Percentiles rank a stretch among this genome's conserved stretches.
Conservation (phyloP, 2,888 invertebrate genomes). For the Vesta saturnalis region DNA sequence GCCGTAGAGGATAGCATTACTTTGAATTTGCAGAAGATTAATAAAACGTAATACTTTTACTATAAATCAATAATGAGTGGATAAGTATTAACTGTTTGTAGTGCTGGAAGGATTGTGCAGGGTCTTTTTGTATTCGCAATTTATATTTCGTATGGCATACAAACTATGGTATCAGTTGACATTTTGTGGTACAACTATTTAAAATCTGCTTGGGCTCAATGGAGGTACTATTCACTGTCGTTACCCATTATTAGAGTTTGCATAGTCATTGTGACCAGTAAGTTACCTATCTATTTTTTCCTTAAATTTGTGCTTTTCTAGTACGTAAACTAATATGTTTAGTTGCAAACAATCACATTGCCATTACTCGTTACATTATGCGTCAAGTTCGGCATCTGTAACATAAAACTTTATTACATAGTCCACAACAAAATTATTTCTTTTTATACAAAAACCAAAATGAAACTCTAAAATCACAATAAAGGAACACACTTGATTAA, state of each 20-base stretch:
- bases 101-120: neutral
- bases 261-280: neutral
- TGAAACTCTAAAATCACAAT: too few relatives aligned
- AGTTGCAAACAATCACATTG: too few relatives aligned
- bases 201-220: neutral
- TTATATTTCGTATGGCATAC: conserved; percentile 84
- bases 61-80: neutral
- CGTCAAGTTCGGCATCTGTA: too few relatives aligned
- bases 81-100: neutral
- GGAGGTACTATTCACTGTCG: neutral
- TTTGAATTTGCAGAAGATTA: conserved; percentile 73
- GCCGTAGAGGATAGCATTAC: conserved; percentile 80
- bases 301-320: too few relatives aligned
- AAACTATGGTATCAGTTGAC: conserved; percentile 88
- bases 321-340: too few relatives aligned
- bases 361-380: too few relatives aligned
- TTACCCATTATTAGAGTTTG: neutral
- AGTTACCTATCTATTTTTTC: too few relatives aligned
- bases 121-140: conserved; percentile 66
- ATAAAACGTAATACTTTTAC: conserved; percentile 43
- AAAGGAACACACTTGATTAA: too few relatives aligned
- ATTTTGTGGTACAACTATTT: conserved; percentile 73
- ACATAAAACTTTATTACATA: too few relatives aligned
- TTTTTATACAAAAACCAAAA: too few relatives aligned
- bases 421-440: too few relatives aligned